Evolutionary conservation across 2,797 vertebrate species (phyloP).

Genomic region (Octomys mimax): DNA sequence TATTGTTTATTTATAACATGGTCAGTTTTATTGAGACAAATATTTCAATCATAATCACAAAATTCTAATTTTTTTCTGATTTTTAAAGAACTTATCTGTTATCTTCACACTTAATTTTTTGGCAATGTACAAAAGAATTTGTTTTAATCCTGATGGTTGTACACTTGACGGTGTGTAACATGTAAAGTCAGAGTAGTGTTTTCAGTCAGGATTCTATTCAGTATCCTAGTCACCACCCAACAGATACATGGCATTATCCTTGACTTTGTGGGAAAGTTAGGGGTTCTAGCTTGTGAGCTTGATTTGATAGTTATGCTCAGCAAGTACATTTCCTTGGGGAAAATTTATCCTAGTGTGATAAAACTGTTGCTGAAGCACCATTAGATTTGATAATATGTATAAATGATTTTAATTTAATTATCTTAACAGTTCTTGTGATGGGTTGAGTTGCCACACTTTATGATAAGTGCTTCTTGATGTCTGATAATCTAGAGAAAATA

Average conservation of each 20-base stretch:
- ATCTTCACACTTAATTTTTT: conserved; percentile 48
- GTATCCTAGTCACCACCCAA: conserved; percentile 43
- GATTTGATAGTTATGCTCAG: conserved; percentile 41
- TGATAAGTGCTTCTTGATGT: conserved; percentile 46
- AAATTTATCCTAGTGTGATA: not conserved
- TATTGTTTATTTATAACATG: not conserved
- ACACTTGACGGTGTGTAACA: not conserved
- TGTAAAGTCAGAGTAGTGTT: conserved; percentile 76
- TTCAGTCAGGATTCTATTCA: conserved; percentile 75
- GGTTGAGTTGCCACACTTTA: not conserved
- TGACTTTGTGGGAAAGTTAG: conserved; percentile 16
- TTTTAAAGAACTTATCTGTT: not conserved
- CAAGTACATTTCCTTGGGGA: conserved; percentile 34
- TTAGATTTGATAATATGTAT: not conserved
- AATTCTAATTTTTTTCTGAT: not conserved
- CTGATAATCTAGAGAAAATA: conserved; percentile 23
- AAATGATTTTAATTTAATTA: conserved; percentile 11
- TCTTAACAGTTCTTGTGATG: not conserved
- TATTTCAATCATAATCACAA: not conserved
- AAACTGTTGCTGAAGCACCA: not conserved
- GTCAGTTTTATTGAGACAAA: conserved; percentile 13
- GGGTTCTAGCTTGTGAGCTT: conserved; percentile 25
- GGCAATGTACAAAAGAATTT: not conserved
- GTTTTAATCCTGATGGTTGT: conserved; percentile 44
- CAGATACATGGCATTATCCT: not conserved